Evolutionary conservation across 2,888 invertebrate genomes (phyloP).

Genomic region (Dicyrtoma fusca): DNA sequence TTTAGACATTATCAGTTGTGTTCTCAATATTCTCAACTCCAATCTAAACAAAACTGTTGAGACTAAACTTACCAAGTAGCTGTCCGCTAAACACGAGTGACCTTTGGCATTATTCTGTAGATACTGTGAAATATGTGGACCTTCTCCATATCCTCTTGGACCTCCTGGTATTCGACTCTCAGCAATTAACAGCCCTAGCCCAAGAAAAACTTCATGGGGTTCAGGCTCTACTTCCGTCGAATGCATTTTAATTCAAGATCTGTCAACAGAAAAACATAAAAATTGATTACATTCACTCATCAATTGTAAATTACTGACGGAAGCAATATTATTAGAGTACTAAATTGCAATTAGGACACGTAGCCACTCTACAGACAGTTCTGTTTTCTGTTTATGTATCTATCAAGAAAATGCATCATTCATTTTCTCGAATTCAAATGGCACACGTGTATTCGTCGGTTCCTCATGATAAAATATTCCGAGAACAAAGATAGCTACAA

Average conservation of each 20-base stretch:
- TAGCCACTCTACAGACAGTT: too few species aligned
- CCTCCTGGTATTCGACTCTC: constrained; percentile 66
- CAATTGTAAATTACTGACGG: not conserved
- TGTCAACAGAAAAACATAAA: not conserved
- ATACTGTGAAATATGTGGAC: constrained; percentile 67
- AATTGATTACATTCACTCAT: not conserved
- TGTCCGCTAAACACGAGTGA: constrained; percentile 58
- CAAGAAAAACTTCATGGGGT: constrained; percentile 64
- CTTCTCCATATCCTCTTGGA: constrained; percentile 68
- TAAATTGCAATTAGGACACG: too few species aligned
- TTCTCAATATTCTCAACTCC: not conserved
- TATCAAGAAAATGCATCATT: too few species aligned
- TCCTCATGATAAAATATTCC: too few species aligned
- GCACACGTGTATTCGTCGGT: too few species aligned
- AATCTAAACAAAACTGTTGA: constrained; percentile 1
- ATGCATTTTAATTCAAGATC: constrained; percentile 44
- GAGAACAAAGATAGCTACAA: too few species aligned
- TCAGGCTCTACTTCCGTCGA: constrained; percentile 60
- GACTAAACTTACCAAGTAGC: constrained; percentile 56
- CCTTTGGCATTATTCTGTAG: constrained; percentile 51
- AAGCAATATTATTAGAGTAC: not conserved
- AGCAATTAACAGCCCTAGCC: constrained; percentile 68
- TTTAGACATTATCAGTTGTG: too few species aligned
- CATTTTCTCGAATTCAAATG: too few species aligned
- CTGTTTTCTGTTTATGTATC: too few species aligned